A percentile compares a stretch with the other conserved stretches of the same genome.
These are phyloP conservation scores for Megaleporinus macrocephalus DNA, from an alignment of 2,113 vertebrate genomes.

Conservation along the genomic window DNA sequence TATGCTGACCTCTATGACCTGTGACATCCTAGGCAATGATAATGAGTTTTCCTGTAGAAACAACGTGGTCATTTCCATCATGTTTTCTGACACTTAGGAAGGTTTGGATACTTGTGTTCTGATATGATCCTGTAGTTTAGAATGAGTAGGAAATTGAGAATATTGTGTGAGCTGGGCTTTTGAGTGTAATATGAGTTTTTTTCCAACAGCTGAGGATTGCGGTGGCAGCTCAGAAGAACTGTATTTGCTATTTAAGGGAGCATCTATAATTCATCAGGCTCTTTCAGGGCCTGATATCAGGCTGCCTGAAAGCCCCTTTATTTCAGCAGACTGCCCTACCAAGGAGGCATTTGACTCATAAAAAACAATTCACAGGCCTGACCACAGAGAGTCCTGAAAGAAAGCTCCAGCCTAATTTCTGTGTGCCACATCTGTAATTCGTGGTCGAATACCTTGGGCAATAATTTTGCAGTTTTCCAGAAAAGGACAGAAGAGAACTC, in stretches of 20 bases:
- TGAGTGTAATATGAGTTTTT: not conserved
- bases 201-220: not conserved
- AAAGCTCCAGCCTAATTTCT: not conserved
- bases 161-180: not conserved
- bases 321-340: slow-evolving; percentile 23
- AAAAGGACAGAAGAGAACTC: not conserved
- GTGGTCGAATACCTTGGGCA: not conserved
- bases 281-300: slow-evolving; percentile 62
- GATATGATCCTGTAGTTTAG: not conserved
- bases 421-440: not conserved
- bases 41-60: not conserved
- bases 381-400: not conserved
- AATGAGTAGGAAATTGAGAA: not conserved
- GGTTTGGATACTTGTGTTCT: not conserved
- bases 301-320: slow-evolving; percentile 67
- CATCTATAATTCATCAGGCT: slow-evolving; percentile 78
- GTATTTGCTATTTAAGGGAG: slow-evolving; percentile 72
- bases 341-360: slow-evolving; percentile 31
- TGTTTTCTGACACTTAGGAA: not conserved
- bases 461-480: not conserved
- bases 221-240: slow-evolving; percentile 13
- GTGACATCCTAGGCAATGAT: not conserved
- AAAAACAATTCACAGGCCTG: not conserved
- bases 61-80: too few species aligned
- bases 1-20: too few species aligned